Conservation (phyloP, 1,140 invertebrate genomes). For the Monochamus saltuarius region DNA sequence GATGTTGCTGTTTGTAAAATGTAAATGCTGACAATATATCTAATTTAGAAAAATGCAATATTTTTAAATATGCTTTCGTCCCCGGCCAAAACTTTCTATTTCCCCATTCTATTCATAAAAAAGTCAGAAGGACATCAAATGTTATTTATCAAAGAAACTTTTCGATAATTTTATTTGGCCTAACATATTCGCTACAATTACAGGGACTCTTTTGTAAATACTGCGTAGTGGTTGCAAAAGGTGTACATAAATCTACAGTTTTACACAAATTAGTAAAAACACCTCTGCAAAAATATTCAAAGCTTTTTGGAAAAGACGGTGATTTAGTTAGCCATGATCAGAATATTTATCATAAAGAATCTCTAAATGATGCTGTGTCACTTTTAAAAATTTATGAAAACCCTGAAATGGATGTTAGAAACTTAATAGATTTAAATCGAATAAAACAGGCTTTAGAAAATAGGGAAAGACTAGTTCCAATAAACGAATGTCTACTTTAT, state of each 20-base stretch:
- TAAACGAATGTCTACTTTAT: conserved; percentile 16
- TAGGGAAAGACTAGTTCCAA: conserved; percentile 9
- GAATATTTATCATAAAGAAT: conserved; percentile 11
- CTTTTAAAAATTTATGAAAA: not conserved
- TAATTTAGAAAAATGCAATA: too few relatives aligned
- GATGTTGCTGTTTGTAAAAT: too few relatives aligned
- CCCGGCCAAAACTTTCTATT: too few relatives aligned
- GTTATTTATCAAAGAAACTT: conserved; percentile 3
- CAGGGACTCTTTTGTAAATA: not conserved
- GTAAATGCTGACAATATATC: too few relatives aligned
- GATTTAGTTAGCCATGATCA: conserved; percentile 8
- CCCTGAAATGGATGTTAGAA: not conserved
- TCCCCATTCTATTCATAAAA: not conserved
- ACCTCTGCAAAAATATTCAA: conserved; percentile 11
- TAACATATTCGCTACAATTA: not conserved
- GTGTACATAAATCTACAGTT: conserved; percentile 1
- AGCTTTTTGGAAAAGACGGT: conserved; percentile 15
- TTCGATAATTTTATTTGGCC: conserved; percentile 1
- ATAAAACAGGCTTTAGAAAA: conserved; percentile 11
- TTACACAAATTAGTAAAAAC: conserved; percentile 7
- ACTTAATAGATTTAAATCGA: not conserved
- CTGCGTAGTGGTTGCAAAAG: conserved; percentile 11
- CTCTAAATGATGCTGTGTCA: not conserved
- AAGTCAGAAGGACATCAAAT: not conserved
- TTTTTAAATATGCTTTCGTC: too few relatives aligned